phyloP scores from a whole-genome alignment of 2,113 vertebrate species.

The Panthera uncia region DNA sequence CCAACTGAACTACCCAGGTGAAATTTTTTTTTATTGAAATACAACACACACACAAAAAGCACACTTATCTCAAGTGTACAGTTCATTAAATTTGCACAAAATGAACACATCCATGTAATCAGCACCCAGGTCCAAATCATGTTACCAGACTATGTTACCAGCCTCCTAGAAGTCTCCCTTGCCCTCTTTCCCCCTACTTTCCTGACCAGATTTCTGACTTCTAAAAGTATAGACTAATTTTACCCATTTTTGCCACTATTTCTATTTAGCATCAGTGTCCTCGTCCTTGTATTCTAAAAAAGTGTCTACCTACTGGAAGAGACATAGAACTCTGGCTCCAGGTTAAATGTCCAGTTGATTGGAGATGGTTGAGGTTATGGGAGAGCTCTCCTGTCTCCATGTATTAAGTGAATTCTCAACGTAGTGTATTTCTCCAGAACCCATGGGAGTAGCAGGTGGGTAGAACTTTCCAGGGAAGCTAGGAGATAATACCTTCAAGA shows the following conservation, averaged over 20 bases:
- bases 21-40: neutral
- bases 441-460: neutral
- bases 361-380: neutral
- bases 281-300: slow-evolving; percentile 12
- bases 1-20: no score
- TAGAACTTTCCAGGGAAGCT: neutral
- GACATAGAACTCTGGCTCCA: neutral
- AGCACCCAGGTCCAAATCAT: neutral
- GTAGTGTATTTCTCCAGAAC: neutral
- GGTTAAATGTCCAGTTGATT: neutral
- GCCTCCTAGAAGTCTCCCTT: neutral
- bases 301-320: neutral
- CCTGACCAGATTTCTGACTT: neutral
- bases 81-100: slow-evolving; percentile 22
- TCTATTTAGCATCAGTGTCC: neutral
- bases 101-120: neutral
- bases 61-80: neutral
- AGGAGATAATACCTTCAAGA: neutral
- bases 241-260: neutral
- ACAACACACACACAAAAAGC: neutral
- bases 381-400: neutral
- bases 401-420: neutral
- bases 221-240: neutral
- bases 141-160: neutral
- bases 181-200: neutral